Evolutionary conservation across 2,797 vertebrate genomes (phyloP), one percentile per base, ranked within the genome.

Genomic region (Rhynchotus rufescens): DNA sequence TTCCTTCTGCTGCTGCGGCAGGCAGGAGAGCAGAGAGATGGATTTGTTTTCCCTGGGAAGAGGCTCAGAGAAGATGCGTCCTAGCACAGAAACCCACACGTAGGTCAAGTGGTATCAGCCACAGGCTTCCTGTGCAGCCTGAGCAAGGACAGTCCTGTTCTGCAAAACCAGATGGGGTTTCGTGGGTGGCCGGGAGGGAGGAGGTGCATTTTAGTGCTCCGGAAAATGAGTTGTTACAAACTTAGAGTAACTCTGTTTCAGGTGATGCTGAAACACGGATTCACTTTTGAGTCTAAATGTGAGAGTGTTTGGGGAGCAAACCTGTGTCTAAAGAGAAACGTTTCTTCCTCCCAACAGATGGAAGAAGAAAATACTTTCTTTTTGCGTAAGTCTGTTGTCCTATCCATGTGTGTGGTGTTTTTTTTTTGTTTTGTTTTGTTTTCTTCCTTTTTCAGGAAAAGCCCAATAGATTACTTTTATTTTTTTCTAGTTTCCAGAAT

Each of bases 121-220:
- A 0, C 6, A 42, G 45, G 62, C 62, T 62, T 66, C 64, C 85
- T 44, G 15, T 15, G 77, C 74, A 15, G 64, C 74, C 56, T 1
- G 44, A 51, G 79, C 10, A 1, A 32, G 76, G 34, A 23, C 0
- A 1, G 51, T 77, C 7, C 38, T 23, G 11, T 25, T 44, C 2
- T 2, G 38, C 12, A 1, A 0, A 4, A 10, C 6, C 25, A 26
- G 11, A 4, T 5, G 30, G 0, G 0, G 8, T n/a, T 1, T 7
- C 65, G 20, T 28, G 2, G 17, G 32, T 14, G 47, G 47, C 28
- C 30, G 4, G 4, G 8, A 30, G 0, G 3, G 3, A 19, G 25
- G 4, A 21, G 9, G 32, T 14, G 4, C 12, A 1, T 25, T 61
- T 57, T 67, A 2, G 0, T 10, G 28, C 44, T 19, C 15, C 13